phyloP scores from a whole-genome alignment of 2,113 vertebrate genomes.

The Sturnira hondurensis region DNA sequence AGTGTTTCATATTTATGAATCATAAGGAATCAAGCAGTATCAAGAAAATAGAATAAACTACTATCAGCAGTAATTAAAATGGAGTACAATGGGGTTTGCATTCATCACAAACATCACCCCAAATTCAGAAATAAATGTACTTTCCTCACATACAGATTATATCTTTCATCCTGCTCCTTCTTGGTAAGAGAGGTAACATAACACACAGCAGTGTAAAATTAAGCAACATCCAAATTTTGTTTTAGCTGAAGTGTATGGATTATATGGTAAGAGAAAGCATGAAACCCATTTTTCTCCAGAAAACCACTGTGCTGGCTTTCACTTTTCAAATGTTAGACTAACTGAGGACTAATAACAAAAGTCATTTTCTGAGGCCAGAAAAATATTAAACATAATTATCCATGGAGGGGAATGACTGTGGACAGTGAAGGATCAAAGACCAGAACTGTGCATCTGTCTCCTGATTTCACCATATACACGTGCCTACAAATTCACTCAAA shows the following conservation, averaged over 20 bases:
- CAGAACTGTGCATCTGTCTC: no score
- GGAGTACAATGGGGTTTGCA: neutral
- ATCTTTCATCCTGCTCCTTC: neutral
- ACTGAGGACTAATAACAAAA: neutral
- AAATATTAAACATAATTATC: neutral
- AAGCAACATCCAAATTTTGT: neutral
- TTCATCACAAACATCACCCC: neutral
- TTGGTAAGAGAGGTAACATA: neutral
- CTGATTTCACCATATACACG: accelerated
- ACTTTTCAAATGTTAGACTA: neutral
- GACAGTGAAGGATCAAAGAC: neutral
- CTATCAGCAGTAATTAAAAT: neutral
- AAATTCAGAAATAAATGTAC: neutral
- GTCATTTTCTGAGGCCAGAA: neutral
- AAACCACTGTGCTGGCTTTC: neutral
- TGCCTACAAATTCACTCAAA: neutral
- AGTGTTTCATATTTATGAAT: neutral
- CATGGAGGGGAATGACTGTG: neutral
- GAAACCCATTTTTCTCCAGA: neutral
- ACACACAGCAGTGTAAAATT: neutral
- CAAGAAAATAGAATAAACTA: neutral
- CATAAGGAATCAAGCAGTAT: neutral
- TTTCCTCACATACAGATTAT: neutral
- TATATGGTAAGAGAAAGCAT: accelerated
- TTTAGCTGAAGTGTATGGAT: neutral